A percentile compares a stretch with the other conserved stretches of the same genome.
Evolutionary conservation across 2,797 vertebrate genomes (phyloP).

Genomic region (Xiphophorus birchmanni): DNA sequence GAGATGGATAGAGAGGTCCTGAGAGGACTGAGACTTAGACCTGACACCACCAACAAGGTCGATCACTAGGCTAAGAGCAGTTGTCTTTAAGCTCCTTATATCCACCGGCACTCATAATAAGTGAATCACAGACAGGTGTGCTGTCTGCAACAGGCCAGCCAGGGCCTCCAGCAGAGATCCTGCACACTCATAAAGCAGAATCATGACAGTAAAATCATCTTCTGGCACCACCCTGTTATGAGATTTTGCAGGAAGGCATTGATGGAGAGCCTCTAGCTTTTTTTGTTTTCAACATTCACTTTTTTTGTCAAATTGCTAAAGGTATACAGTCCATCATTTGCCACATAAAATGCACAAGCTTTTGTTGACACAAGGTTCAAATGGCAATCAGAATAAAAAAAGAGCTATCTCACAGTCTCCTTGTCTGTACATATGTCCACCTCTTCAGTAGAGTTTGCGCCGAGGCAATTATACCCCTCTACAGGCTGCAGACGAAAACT

Average conservation of each 20-base stretch:
- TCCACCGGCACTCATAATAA: not conserved
- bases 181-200: not conserved
- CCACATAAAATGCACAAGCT: not conserved
- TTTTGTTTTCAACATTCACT: not conserved
- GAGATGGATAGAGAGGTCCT: not conserved
- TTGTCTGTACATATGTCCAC: not conserved
- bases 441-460: not conserved
- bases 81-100: not conserved
- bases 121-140: not conserved
- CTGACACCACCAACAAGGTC: not conserved
- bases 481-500: not conserved
- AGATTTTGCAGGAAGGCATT: not conserved
- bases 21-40: not conserved
- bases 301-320: not conserved
- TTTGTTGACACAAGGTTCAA: not conserved
- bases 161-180: not conserved
- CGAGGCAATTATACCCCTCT: not conserved
- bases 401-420: not conserved
- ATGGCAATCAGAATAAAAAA: not conserved
- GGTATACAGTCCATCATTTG: not conserved
- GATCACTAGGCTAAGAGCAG: not conserved
- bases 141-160: not conserved
- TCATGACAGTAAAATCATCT: not conserved
- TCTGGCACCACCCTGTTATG: not conserved
- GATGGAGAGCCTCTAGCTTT: not conserved